Conservation (phyloP, 1,140 invertebrate genomes). For the Macrobrachium rosenbergii region DNA sequence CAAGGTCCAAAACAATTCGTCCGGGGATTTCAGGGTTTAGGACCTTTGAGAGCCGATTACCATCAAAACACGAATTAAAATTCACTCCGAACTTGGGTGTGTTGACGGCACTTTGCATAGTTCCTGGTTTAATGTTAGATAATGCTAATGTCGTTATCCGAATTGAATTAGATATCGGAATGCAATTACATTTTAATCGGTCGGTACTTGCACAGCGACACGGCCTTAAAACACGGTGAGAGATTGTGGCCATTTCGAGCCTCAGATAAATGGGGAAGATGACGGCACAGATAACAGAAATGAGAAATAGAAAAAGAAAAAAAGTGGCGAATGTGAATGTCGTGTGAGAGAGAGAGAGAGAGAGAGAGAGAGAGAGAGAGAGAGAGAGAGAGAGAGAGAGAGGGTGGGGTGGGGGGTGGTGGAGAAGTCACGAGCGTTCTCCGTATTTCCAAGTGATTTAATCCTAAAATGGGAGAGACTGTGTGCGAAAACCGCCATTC, state of each 20-base stretch:
- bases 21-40: constrained; percentile 19
- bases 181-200: constrained; percentile 35
- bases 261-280: too few relatives aligned
- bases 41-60: constrained; percentile 42
- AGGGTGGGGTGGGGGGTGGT: too few relatives aligned
- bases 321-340: too few relatives aligned
- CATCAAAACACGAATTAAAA: constrained; percentile 63
- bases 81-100: constrained; percentile 61
- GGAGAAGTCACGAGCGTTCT: constrained; percentile 45
- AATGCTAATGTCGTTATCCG: constrained; percentile 57
- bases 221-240: neutral
- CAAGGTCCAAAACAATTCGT: constrained; percentile 24
- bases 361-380: too few relatives aligned
- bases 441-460: constrained; percentile 59
- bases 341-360: too few relatives aligned
- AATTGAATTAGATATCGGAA: constrained; percentile 49
- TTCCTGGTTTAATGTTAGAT: constrained; percentile 60
- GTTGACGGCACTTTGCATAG: constrained; percentile 62
- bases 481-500: constrained; percentile 39
- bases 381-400: too few relatives aligned
- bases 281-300: neutral
- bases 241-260: neutral
- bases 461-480: constrained; percentile 57
- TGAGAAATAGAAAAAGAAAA: neutral
- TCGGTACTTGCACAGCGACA: constrained; percentile 13